phyloP scores from a whole-genome alignment of 1,140 invertebrate genomes.

The Apolygus lucorum region DNA sequence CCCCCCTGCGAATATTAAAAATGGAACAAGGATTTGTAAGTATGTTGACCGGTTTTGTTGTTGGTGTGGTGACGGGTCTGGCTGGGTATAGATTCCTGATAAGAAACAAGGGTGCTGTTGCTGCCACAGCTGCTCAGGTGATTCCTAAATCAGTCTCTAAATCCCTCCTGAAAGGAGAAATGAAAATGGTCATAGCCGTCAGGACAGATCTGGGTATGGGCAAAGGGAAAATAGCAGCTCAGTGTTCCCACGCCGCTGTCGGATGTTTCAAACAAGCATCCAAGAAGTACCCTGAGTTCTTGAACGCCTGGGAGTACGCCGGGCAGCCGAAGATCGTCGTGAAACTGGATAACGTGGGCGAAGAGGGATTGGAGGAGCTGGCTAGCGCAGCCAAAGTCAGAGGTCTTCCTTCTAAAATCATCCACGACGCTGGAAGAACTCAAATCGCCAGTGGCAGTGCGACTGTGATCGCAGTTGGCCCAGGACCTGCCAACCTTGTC shows the following conservation, averaged over 20 bases:
- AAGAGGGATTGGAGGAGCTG: constrained; percentile 55
- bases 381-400: constrained; percentile 54
- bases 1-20: too few relatives aligned
- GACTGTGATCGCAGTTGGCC: constrained; percentile 87
- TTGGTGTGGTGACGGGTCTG: neutral
- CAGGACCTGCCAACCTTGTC: constrained; percentile 61
- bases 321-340: constrained; percentile 73
- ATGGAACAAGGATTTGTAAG: too few relatives aligned
- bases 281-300: constrained; percentile 48
- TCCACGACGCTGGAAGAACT: constrained; percentile 83
- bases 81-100: neutral
- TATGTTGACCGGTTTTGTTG: neutral
- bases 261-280: constrained; percentile 63
- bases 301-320: constrained; percentile 63
- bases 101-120: neutral
- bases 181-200: constrained; percentile 76
- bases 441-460: constrained; percentile 75
- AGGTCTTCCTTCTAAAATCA: constrained; percentile 60
- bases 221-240: constrained; percentile 88
- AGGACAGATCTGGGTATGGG: constrained; percentile 87
- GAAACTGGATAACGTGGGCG: constrained; percentile 45
- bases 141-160: too few relatives aligned
- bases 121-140: neutral
- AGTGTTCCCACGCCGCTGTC: constrained; percentile 83
- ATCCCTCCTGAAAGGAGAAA: neutral